These are phyloP conservation scores for Ispidina picta DNA, from an alignment of 2,797 vertebrate genomes.

Conservation along the genomic window DNA sequence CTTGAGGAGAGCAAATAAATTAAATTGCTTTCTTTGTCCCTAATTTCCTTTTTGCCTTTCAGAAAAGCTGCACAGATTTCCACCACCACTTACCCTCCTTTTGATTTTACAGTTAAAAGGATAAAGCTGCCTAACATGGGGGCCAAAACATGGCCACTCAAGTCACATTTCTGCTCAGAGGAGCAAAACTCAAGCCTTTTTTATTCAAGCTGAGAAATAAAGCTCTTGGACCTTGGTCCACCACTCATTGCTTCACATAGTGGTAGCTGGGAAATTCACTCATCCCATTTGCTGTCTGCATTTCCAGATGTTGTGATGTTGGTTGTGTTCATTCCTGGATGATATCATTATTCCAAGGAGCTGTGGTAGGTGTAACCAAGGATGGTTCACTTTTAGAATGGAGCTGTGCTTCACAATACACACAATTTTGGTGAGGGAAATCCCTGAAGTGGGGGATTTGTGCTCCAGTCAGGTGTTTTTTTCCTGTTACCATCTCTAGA, in stretches of 20 bases:
- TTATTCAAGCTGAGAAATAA: neutral
- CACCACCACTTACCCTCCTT: neutral
- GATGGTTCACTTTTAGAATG: neutral
- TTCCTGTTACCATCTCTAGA: neutral
- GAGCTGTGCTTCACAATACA: neutral
- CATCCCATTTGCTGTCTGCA: neutral
- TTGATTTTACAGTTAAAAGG: neutral
- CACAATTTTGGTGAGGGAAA: neutral
- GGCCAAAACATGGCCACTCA: neutral
- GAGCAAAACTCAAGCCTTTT: neutral
- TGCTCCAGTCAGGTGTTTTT: neutral
- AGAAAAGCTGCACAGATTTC: neutral
- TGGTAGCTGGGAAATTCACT: neutral
- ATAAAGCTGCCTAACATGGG: neutral
- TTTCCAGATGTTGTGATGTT: neutral
- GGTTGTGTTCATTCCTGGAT: neutral
- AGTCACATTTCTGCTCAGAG: neutral
- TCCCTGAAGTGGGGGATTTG: neutral
- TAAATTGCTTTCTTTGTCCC: neutral
- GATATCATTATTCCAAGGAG: neutral
- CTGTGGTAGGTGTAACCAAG: neutral
- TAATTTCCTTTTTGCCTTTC: neutral
- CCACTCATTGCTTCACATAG: accelerated
- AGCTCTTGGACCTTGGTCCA: neutral
- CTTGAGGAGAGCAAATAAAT: neutral